phyloP scores from a whole-genome alignment of 2,113 vertebrate genomes.

The Chamaea fasciata region DNA sequence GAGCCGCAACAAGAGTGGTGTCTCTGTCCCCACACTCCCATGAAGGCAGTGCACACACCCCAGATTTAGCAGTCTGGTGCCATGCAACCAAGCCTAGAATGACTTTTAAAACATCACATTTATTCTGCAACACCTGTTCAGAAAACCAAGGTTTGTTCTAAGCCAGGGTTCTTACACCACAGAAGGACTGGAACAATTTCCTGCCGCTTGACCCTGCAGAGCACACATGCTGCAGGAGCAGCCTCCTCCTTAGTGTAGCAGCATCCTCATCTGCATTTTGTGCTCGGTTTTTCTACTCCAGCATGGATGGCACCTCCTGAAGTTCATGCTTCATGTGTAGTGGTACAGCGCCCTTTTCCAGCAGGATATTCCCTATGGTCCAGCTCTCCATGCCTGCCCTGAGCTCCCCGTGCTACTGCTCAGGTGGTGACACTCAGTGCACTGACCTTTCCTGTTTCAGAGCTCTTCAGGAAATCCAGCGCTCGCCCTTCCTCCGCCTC shows the following conservation, averaged over 20 bases:
- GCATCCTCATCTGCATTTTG: neutral
- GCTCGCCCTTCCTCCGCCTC: neutral
- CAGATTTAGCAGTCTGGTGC: neutral
- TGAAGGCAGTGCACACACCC: neutral
- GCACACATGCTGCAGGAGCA: neutral
- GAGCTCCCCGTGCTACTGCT: neutral
- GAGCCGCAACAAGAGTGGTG: neutral
- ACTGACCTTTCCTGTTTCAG: neutral
- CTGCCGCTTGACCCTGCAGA: neutral
- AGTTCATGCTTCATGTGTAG: neutral
- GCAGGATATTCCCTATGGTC: neutral
- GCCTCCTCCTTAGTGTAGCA: neutral
- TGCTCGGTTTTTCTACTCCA: neutral
- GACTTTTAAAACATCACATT: neutral
- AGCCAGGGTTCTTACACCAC: neutral
- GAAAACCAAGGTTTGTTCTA: neutral
- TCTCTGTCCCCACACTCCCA: neutral
- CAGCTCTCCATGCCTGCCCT: neutral
- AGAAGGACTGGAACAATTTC: neutral
- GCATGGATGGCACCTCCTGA: neutral
- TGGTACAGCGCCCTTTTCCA: neutral
- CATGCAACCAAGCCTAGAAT: accelerated
- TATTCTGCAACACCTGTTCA: neutral
- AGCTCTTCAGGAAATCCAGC: neutral
- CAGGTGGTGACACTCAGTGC: neutral